Base-by-base conservation (phyloP, 1,140 invertebrate genomes). In the Aphelinus certus region DNA sequence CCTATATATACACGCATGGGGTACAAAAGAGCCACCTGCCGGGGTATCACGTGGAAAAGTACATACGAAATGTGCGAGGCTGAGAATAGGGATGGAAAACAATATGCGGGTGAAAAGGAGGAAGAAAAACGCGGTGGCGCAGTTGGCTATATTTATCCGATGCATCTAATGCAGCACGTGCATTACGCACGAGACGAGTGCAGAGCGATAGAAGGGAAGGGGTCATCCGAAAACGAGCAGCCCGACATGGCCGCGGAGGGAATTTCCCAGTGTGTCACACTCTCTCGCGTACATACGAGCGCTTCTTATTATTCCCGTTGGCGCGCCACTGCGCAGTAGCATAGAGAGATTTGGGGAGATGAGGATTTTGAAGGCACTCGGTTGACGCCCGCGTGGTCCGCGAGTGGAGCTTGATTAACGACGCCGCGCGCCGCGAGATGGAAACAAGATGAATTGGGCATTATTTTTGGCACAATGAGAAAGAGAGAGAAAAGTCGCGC, bases 251-350 rank as follows among this genome's bases (percentile, higher is more conserved):
- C 26, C 26, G 26, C 26, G 26, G 26, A 48, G 70, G 53, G 71
- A 76, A 71, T 81, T 83, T 82, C 78, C 82, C 81, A 79, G 80
- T 82, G 81, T 81, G 81, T 83, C 82, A 82, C 77, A 71, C 75
- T 66, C 69, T 26, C 26, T 26, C 26, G 26, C 0, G 26, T 26
- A 26, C 26, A 26, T 26, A 26, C 26, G 26, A 26, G 26, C 26
- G 26, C 26, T 47, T 65, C 53, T 26, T 55, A 49, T 55, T 46
- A 55, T 74, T 62, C 64, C 51, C 60, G 46, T 61, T 3, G 4
- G 42, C 60, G 60, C 1, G 60, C 42, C 46, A 43, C 7, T 3
- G 60, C 26, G 7, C 57, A 5, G 56, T 9, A 43, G 42, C 43
- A 7, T 58, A 60, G 3, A 53, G 7, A 46, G 26, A 26, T 26